Base-by-base conservation (phyloP, 2,888 invertebrate genomes). In the Anthoptus insignis region DNA sequence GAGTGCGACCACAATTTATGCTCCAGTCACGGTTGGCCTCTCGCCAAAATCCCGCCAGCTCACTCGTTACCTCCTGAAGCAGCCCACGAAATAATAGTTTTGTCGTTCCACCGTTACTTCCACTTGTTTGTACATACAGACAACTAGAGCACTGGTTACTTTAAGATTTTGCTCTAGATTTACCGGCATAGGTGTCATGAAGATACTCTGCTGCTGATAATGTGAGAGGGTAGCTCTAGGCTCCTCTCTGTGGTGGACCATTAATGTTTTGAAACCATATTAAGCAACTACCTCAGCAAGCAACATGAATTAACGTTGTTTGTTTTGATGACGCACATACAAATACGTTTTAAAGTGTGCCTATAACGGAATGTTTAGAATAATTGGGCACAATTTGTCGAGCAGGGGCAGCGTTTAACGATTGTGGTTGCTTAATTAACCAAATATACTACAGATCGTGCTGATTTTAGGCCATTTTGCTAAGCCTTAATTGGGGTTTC, bases 41-140 rank as follows among this genome's bases (percentile, higher is more conserved):
- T 5, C 59, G 86, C 90, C 91, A 89, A 81, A 67, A 67, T 71
- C 73, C 76, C 80, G 80, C 77, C 80, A 80, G 79, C 82, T 78
- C 79, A 82, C 85, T 88, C 87, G 86, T 89, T 88, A 87, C 83
- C 81, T 78, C 78, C 82, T 73, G 79, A 78, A 81, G 77, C 80
- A 80, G 78, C 75, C 81, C 81, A 76, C 81, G 79, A 84, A 82
- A 80, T 88, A 88, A 91, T 89, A 87, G 87, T 87, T 88, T 85
- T 82, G 84, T 81, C 83, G 82, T 86, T 72, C 78, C 70, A 71
- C 79, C 79, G 81, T 84, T 88, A 83, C 83, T 82, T 85, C 78
- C 80, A 74, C 78, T 84, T 84, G 83, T 86, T 88, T 84, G 81
- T 82, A 83, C 82, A 73, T 70, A 69, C 66, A 66, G 49, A 66